phyloP scores from a whole-genome alignment of 2,888 invertebrate species.

The Oxytorus armatus region DNA sequence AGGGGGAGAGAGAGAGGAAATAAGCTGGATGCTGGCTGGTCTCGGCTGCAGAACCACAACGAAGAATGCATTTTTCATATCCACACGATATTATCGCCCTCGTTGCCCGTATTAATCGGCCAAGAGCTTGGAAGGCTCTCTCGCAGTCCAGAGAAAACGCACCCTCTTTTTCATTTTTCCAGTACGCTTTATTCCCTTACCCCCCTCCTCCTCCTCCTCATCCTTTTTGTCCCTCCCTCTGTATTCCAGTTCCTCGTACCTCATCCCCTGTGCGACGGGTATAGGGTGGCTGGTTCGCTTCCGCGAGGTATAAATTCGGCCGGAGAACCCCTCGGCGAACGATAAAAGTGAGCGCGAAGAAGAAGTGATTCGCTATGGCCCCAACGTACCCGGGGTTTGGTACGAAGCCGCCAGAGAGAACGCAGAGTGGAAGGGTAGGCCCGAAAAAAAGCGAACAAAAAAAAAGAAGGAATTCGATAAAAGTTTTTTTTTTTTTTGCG shows the following conservation, averaged over 20 bases:
- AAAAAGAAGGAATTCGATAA: constrained; percentile 45
- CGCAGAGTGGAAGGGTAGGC: constrained; percentile 30
- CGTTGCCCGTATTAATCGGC: constrained; percentile 76
- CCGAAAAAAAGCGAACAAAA: constrained; percentile 37
- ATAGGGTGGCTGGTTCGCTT: constrained; percentile 43
- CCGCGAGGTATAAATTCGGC: constrained; percentile 60
- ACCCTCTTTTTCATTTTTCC: constrained; percentile 20
- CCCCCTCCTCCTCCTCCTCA: not conserved
- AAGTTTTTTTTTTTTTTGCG: constrained; percentile 43
- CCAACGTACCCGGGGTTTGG: not conserved
- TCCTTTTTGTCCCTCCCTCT: constrained; percentile 11
- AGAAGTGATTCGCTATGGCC: constrained; percentile 47
- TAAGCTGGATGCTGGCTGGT: constrained; percentile 55
- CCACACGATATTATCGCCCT: constrained; percentile 76
- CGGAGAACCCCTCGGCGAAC: constrained; percentile 55
- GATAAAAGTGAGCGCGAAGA: constrained; percentile 58
- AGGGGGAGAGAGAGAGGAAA: constrained; percentile 31
- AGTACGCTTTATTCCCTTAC: constrained; percentile 34
- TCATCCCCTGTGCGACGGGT: not conserved
- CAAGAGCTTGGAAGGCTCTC: constrained; percentile 59
- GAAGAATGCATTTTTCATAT: constrained; percentile 79
- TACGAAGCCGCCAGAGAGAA: constrained; percentile 17
- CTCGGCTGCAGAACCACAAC: constrained; percentile 66
- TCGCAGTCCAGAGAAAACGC: constrained; percentile 24
- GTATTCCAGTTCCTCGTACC: constrained; percentile 29